A percentile compares a stretch with the other conserved stretches of the same genome.
Evolutionary conservation across 2,797 vertebrate species (phyloP).

Genomic region (Enteromius treurensis): DNA sequence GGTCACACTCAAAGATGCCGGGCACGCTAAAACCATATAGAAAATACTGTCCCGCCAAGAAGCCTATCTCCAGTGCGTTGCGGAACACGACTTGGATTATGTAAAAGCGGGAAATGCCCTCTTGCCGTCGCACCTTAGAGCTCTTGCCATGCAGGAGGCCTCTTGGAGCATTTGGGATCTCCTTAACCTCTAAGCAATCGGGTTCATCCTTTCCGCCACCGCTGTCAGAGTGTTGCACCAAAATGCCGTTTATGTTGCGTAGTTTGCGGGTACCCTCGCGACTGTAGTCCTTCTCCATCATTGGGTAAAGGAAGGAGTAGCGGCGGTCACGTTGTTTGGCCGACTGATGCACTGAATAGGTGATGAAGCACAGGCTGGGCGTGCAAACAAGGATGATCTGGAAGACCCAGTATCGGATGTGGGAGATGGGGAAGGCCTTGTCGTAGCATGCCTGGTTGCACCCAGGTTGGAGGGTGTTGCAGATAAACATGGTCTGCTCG

Average conservation of each 20-base stretch:
- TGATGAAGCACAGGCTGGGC: slow-evolving; percentile 89
- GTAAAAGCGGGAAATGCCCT: slow-evolving; percentile 90
- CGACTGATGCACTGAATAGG: slow-evolving; percentile 87
- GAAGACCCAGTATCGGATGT: slow-evolving; percentile 91
- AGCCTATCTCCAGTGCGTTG: slow-evolving; percentile 88
- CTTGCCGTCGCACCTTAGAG: slow-evolving; percentile 82
- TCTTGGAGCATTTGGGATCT: slow-evolving; percentile 75
- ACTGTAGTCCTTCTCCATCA: slow-evolving; percentile 78
- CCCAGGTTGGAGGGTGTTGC: slow-evolving; percentile 91
- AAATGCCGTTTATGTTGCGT: slow-evolving; percentile 79
- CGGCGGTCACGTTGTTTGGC: slow-evolving; percentile 84
- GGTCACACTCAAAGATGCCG: slow-evolving; percentile 86
- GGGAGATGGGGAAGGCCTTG: slow-evolving; percentile 90
- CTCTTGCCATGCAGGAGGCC: slow-evolving; percentile 77
- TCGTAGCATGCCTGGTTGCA: slow-evolving; percentile 94
- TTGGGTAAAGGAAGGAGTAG: slow-evolving; percentile 84
- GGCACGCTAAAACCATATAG: slow-evolving; percentile 89
- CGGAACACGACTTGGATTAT: slow-evolving; percentile 91
- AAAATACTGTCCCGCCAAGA: slow-evolving; percentile 87
- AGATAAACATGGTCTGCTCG: slow-evolving; percentile 92
- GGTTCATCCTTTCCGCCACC: slow-evolving; percentile 78
- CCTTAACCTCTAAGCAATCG: slow-evolving; percentile 80
- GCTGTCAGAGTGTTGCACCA: slow-evolving; percentile 75
- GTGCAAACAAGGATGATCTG: slow-evolving; percentile 89
- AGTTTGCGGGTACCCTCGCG: slow-evolving; percentile 69